These are phyloP conservation scores for Nematolebias whitei DNA, from an alignment of 2,113 vertebrate species.

Conservation along the genomic window DNA sequence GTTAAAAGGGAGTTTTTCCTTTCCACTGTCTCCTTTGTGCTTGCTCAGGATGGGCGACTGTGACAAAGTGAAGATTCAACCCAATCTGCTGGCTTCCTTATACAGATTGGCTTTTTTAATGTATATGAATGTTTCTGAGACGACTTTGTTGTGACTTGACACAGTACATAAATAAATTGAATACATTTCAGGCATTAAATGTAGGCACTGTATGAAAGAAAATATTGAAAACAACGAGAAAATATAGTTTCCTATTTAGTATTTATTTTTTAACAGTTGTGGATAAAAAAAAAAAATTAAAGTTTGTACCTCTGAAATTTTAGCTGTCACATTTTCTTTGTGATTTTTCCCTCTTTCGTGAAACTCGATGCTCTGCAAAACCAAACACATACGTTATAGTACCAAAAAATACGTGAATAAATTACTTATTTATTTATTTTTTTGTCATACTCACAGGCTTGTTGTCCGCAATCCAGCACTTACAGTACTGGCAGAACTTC, in stretches of 20 bases:
- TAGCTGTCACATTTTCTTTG: constrained; percentile 97
- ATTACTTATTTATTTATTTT: too few species aligned
- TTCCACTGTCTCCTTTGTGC: too few species aligned
- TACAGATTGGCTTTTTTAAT: too few species aligned
- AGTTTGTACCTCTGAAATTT: constrained; percentile 88
- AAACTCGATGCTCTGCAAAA: constrained; percentile 90
- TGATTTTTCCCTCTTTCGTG: constrained; percentile 99
- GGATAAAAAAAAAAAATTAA: not conserved
- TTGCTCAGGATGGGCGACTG: too few species aligned
- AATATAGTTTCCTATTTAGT: not conserved
- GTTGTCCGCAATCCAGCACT: constrained; percentile 99
- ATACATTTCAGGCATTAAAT: too few species aligned
- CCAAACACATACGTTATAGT: not conserved
- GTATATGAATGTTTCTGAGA: too few species aligned
- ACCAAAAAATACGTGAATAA: not conserved
- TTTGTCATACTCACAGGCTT: constrained; percentile 86
- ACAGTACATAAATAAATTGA: too few species aligned
- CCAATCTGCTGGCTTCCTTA: too few species aligned
- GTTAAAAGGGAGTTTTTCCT: too few species aligned
- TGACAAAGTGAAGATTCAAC: too few species aligned
- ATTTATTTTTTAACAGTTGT: not conserved
- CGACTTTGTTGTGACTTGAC: too few species aligned
- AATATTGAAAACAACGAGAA: not conserved
- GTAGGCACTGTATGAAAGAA: too few species aligned
- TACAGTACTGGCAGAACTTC: constrained; percentile 99